Evolutionary conservation across 2,113 vertebrate species (phyloP).

Genomic region (Eretmochelys imbricata): DNA sequence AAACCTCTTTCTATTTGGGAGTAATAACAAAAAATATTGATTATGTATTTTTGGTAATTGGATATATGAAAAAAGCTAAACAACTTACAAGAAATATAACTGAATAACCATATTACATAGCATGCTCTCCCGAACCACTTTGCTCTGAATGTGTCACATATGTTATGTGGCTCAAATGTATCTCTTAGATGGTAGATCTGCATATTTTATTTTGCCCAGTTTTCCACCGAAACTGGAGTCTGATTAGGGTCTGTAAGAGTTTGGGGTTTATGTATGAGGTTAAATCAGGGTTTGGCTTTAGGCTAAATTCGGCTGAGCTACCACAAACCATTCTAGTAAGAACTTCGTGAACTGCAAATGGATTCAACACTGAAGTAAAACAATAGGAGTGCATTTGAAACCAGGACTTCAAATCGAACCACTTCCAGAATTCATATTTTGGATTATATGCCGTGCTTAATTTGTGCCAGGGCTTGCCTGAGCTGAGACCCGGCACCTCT

Average conservation of each 20-base stretch:
- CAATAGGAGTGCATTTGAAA: background rate
- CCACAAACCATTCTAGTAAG: background rate
- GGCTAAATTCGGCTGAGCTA: background rate
- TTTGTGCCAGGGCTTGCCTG: too few species aligned
- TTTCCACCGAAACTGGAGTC: background rate
- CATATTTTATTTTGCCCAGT: background rate
- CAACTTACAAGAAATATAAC: background rate
- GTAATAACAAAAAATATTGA: background rate
- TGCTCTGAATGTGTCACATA: background rate
- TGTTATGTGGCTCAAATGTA: background rate
- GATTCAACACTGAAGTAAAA: background rate
- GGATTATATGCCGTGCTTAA: background rate
- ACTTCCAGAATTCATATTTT: background rate
- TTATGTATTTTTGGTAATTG: conserved; percentile 10
- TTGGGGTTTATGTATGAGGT: background rate
- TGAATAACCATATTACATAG: background rate
- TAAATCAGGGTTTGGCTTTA: background rate
- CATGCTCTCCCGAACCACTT: background rate
- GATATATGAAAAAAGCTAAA: background rate
- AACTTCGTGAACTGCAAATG: background rate
- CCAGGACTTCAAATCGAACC: background rate
- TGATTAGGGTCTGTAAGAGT: background rate
- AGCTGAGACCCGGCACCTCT: too few species aligned
- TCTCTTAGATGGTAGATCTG: background rate
- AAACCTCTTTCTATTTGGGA: conserved; percentile 53